These are phyloP conservation scores for Cyrtonyx montezumae DNA, from an alignment of 2,113 vertebrate genomes.

Conservation along the genomic window DNA sequence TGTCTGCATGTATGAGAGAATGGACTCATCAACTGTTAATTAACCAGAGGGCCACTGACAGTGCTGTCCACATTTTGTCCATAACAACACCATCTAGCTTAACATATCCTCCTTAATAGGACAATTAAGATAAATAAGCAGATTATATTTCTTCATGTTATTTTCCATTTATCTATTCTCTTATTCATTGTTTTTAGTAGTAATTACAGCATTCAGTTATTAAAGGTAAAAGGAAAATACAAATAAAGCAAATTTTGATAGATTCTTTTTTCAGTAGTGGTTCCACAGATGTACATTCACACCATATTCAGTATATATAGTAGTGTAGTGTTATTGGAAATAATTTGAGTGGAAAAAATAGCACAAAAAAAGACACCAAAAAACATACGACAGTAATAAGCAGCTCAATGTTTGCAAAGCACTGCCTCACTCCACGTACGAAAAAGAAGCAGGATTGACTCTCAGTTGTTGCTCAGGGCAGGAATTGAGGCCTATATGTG, in stretches of 20 bases:
- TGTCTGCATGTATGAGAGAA: slow-evolving; percentile 10
- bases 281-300: neutral
- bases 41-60: neutral
- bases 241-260: neutral
- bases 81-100: neutral
- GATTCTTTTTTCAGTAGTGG: neutral
- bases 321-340: neutral
- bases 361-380: neutral
- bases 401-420: neutral
- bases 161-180: neutral
- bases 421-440: neutral
- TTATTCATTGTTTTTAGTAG: slow-evolving; percentile 5
- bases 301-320: neutral
- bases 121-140: neutral
- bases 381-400: neutral
- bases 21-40: slow-evolving; percentile 14
- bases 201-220: neutral
- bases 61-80: neutral
- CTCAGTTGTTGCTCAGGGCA: neutral
- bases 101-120: neutral
- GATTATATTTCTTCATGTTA: neutral
- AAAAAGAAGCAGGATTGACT: neutral
- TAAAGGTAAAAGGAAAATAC: slow-evolving; percentile 7
- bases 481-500: slow-evolving; percentile 26
- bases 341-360: neutral